Evolutionary conservation across 2,113 vertebrate genomes (phyloP).

Genomic region (Poeciliopsis retropinna): DNA sequence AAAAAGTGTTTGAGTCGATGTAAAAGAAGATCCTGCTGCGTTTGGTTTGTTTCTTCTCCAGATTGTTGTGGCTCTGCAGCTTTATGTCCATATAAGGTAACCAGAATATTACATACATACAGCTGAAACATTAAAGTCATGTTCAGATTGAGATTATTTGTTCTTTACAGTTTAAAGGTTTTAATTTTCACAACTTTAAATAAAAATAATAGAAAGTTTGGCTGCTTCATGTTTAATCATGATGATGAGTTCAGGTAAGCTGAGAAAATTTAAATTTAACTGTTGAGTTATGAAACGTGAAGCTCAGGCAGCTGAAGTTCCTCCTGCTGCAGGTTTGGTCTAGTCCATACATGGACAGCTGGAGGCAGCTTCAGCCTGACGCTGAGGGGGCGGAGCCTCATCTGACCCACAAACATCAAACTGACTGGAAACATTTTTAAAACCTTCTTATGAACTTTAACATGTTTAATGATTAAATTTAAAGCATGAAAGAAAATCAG

Average conservation of each 20-base stretch:
- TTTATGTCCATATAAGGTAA: not conserved
- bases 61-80: not conserved
- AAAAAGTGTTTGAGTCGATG: not conserved
- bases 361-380: slow-evolving; percentile 3
- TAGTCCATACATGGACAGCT: slow-evolving; percentile 49
- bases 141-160: not conserved
- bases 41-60: not conserved
- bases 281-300: not conserved
- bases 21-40: not conserved
- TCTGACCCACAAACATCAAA: not conserved
- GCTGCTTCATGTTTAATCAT: not conserved
- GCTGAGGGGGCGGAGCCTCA: not conserved
- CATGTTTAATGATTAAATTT: not conserved
- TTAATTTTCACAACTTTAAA: not conserved
- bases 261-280: not conserved
- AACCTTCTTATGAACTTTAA: not conserved
- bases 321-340: slow-evolving; percentile 9
- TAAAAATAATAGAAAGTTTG: not conserved
- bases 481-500: not conserved
- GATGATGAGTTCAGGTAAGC: not conserved
- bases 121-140: not conserved
- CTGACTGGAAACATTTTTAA: no score
- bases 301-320: not conserved
- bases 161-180: not conserved
- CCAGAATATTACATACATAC: not conserved